Base-by-base conservation (phyloP, 2,888 invertebrate species). In the Pocota personata region DNA sequence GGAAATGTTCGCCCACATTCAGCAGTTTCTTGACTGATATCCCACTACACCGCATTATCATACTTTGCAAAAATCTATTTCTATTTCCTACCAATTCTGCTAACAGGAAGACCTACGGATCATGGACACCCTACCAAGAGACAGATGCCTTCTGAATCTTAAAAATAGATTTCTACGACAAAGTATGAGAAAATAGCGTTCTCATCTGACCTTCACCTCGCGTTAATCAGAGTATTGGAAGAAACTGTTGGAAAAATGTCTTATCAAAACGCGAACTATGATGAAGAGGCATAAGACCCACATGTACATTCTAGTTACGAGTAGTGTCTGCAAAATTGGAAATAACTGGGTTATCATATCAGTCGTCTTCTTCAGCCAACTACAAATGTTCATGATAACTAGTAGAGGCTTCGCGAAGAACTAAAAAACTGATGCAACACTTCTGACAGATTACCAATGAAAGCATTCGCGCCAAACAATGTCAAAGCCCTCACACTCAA, bases 371-470 rank as follows among this genome's bases (percentile, higher is more conserved):
- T 21, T 50, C 24, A 46, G n/a, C 21, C 37, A 16, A 30, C 48
- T 19, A 66, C 50, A 14, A 40, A 27, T 43, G 12, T 21, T 57
- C 46, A 32, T 35, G 24, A 58, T 58, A 46, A 32, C 24, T 27
- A 21, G 21, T 14, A 52, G n/a, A 35, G n/a, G 1, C 37, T 30
- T 52, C 16, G 35, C 8, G 14, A 19, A 55, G 2, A 58, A 66
- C 7, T 35, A 21, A 66, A 52, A 62, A 79, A 40, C 60, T 82
- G 82, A 82, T 69, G 82, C 76, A 82, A 82, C 19, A 69, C 37
- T 24, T 10, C n/a, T 24, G 30, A 35, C 55, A 30, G 35, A 55
- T 73, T 66, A 32, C 71, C 64, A 55, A 32, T 8, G 50, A 12
- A 35, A 40, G 40, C 19, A 37, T 24, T 14, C 16, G 5, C 64